Evolutionary conservation across 2,888 invertebrate species (phyloP), one percentile per base, ranked within the genome.

Genomic region (Trimorus sp.): DNA sequence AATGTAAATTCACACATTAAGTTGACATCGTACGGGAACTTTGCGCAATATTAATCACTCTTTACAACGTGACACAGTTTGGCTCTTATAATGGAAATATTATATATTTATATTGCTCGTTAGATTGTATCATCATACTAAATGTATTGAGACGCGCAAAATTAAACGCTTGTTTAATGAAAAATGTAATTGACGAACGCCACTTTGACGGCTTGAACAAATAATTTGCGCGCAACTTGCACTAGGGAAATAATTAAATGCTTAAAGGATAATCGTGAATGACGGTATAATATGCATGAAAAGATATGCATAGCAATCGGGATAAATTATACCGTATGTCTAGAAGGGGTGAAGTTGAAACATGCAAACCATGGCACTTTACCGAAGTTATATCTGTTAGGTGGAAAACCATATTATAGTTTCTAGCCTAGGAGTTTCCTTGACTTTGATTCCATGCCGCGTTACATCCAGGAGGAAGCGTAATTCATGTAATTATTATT

Each of bases 351-450:
- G 49, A 69, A 48, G 58, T 58, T 58, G 58, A 69, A 69, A 49
- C 69, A 69, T 68, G 68, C 68, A 54, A 68, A 68, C 68, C 68
- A 16, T 68, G 56, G 68, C 54, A 66, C 54, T 66, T 66, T 54
- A 53, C n/a, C 16, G n/a, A 40, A 66, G 53, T 42, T 66, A 66
- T 53, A 51, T 66, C 40, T 54, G 53, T 54, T 51, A 54, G 40
- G 12, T 66, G 54, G 15, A 66, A 66, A 66, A 54, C 66, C 49
- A 15, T 26, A 26, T 66, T 40, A 54, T 54, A 66, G 53, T 54
- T 66, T 54, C 66, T 38, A 66, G 8, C 53, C 40, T 53, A 66
- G 14, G 66, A 54, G 16, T 53, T 66, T 66, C 53, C 66, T 53
- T 14, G 42, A 53, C 53, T 66, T 76, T 63, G 49, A 56, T 62